Evolutionary conservation across 2,888 invertebrate genomes (phyloP), one percentile per base, ranked within the genome.

Genomic region (Teleiodes luculella): DNA sequence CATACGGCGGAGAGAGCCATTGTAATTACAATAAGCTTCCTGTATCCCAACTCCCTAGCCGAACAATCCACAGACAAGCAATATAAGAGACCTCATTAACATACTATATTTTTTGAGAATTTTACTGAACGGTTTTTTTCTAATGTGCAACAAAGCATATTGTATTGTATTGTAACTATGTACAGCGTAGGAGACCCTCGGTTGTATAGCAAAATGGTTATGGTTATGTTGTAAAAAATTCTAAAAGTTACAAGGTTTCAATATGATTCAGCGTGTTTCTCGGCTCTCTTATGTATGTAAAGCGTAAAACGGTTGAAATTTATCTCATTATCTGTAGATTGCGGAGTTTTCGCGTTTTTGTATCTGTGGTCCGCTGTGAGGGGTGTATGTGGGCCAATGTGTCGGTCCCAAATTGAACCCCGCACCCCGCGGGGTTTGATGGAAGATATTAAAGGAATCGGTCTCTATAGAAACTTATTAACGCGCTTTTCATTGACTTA

Each of bases 1-100:
- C 20, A 7, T 18, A 20, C 39, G 6, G 24, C 24, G 24, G 39
- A 41, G 39, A 41, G 18, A 41, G 39, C 39, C 20, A 41, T 41
- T 41, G 39, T 41, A 18, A 41, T 41, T 41, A 41, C 39, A 41
- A 41, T 41, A 41, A 10, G 39, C 39, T 18, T 41, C 39, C 39
- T 41, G 20, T 18, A 18, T 8, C 11, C 39, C 20, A 11, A 18
- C 18, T 8, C 11, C 39, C 20, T 11, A 18, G 20, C 18, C 18
- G 39, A 18, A 11, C 5, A 3, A 41, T 24, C 39, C 39, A 41
- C 20, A 20, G 39, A 41, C 18, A 24, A 24, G 3, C 6, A 24
- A 24, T 24, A 24, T 24, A 4, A 4, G 24, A 24, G 24, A 24
- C 24, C 6, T 6, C 24, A 24, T n/a, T n/a, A n/a, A n/a, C n/a